Evolutionary conservation across 2,797 vertebrate genomes (phyloP), one percentile per base, ranked within the genome.

Genomic region (Myoxocephalus aenaeus): DNA sequence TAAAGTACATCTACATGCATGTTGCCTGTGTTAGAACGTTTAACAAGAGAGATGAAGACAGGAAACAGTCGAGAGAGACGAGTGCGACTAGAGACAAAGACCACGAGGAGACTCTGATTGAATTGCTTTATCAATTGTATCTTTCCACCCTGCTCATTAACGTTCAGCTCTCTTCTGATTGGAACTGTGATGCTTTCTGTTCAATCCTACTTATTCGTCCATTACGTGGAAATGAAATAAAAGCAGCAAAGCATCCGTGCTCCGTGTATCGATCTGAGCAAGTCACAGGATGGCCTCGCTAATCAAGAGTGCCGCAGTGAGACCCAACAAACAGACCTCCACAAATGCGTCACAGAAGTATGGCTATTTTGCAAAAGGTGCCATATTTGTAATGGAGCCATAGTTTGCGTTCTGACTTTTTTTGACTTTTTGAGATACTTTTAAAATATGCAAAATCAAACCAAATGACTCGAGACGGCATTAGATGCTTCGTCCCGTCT

Each of bases 341-440:
- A 54, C 58, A 46, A 74, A 65, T 51, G 5, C 25, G 9, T 51
- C 20, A 25, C 53, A 15, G 15, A 51, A 38, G 42, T 29, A 15
- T 2, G 9, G 20, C 48, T 18, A 8, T 18, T 22, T 12, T 12
- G 50, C 11, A 14, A 13, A 15, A 7, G 3, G n/a, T 53, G 51
- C 22, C 5, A 25, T 2, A 14, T 14, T 27, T 54, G 5, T 54
- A 27, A 25, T 2, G 36, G 8, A 32, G 22, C 20, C 1, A 9
- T 9, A 54, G 66, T 71, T 73, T 69, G n/a, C n/a, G 13, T 27
- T n/a, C 34, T 22, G 36, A 73, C 22, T 53, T 77, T 58, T 64
- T 32, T 32, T 32, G 32, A 69, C 46, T 13, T 86, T 82, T 82
- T 27, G 48, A 46, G 17, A n/a, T 54, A n/a, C 57, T 64, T 80